Evolutionary conservation across 2,113 vertebrate species (phyloP).

Genomic region (Phodopus roborovskii): DNA sequence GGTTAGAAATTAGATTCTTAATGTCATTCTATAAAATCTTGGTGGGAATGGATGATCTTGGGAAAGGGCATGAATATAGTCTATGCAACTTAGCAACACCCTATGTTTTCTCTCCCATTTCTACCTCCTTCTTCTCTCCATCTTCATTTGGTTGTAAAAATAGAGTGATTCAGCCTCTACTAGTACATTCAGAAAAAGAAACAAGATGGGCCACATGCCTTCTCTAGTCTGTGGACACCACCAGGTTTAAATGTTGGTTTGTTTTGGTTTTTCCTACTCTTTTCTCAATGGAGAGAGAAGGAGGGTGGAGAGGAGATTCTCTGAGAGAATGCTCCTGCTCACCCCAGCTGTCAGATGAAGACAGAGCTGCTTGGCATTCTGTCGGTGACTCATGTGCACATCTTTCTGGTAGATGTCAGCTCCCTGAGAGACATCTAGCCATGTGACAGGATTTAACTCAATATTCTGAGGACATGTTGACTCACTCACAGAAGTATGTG

Average conservation of each 20-base stretch:
- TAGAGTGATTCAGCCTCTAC: background rate
- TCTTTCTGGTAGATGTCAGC: conserved; percentile 43
- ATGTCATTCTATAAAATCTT: background rate
- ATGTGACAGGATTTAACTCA: conserved; percentile 43
- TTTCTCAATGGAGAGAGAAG: background rate
- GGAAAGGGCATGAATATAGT: background rate
- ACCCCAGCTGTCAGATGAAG: conserved; percentile 60
- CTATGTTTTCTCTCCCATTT: background rate
- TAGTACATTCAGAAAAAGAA: background rate
- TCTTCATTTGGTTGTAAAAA: background rate
- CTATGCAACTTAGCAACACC: background rate
- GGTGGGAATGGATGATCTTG: background rate
- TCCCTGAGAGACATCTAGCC: conserved; percentile 26
- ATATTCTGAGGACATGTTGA: background rate
- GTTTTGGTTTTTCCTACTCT: background rate
- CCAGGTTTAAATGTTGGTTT: background rate
- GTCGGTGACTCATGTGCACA: conserved; percentile 51
- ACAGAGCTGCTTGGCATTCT: conserved; percentile 43
- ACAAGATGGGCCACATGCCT: background rate
- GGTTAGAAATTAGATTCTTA: background rate
- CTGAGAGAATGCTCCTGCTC: background rate
- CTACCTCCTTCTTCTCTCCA: background rate
- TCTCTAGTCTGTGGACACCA: background rate
- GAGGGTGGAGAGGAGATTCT: too few relatives aligned
- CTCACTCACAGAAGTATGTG: background rate